Conservation (phyloP, 1,140 invertebrate species). For the Drosophila varians region DNA sequence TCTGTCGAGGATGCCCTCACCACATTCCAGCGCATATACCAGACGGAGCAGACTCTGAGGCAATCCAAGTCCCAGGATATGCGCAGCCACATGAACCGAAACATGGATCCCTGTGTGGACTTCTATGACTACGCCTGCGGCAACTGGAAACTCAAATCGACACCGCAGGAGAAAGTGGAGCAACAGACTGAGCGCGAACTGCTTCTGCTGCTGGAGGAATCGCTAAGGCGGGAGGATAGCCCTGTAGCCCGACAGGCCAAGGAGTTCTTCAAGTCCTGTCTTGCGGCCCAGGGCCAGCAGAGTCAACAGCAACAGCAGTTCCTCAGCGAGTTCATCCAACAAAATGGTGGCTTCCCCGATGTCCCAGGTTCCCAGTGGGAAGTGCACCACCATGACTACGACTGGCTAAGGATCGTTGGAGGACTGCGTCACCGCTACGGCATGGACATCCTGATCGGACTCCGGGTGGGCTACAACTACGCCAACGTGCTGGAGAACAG, state of each 20-base stretch:
- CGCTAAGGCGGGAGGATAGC: constrained; percentile 52
- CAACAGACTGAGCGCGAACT: constrained; percentile 89
- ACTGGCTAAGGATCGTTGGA: constrained; percentile 90
- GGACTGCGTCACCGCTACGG: constrained; percentile 89
- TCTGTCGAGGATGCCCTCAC: neutral
- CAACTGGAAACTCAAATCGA: constrained; percentile 88
- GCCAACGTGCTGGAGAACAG: constrained; percentile 93
- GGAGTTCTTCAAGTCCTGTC: constrained; percentile 92
- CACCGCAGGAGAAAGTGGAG: constrained; percentile 88
- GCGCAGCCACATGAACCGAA: constrained; percentile 89
- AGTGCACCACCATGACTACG: constrained; percentile 74
- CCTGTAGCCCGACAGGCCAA: constrained; percentile 87
- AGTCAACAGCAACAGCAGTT: constrained; percentile 91
- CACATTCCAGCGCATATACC: constrained; percentile 81
- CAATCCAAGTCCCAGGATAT: constrained; percentile 86
- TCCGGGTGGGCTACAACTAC: constrained; percentile 93
- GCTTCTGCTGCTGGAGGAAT: constrained; percentile 87
- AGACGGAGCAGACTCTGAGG: constrained; percentile 75
- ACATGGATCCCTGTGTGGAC: constrained; percentile 92
- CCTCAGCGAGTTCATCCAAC: constrained; percentile 85
- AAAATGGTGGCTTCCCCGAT: constrained; percentile 73
- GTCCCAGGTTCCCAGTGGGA: constrained; percentile 70
- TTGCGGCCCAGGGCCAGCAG: constrained; percentile 90
- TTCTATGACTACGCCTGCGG: constrained; percentile 89
- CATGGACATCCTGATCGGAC: constrained; percentile 90